Evolutionary conservation across 2,888 invertebrate species (phyloP), one percentile per base, ranked within the genome.

Genomic region (Drosophila anomalata): DNA sequence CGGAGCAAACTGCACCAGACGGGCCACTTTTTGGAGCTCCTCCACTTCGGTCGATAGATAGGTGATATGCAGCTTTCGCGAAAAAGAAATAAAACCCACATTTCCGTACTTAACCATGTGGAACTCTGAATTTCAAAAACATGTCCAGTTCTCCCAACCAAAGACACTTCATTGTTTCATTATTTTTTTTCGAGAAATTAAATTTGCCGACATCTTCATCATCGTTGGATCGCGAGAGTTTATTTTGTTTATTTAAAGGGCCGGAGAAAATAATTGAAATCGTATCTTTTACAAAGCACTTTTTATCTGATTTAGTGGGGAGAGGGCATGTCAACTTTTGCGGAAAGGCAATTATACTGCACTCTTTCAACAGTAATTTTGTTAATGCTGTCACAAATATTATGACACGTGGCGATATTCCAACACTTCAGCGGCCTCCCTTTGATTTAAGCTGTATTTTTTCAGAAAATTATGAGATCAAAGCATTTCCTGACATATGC

Each of bases 401-500:
- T 83, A 70, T 83, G 88, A 83, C 82, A 84, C 80, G 78, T 86
- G 78, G 55, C 62, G 36, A 11, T 55, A 59, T 71, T 73, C 46
- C 51, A 47, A 29, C 46, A 53, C 65, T 59, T 73, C 57, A 52
- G 79, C 81, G 83, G 88, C 55, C 57, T 71, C 69, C 79, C 90
- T 90, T 90, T 91, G 91, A 90, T 91, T 90, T 87, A 80, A 90
- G 89, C 87, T 87, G 82, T 85, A 81, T 87, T 89, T 87, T 87
- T 88, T 87, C 89, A 86, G 9, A 84, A 84, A 89, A 89, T 86
- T 86, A 86, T 82, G 81, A 91, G 90, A 90, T 90, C 90, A 90
- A 90, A 90, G 89, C 69, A 75, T 66, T 72, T 72, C 50, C 73
- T 61, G 61, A 41, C 67, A 68, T 36, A 46, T 52, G 67, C 51